These are phyloP conservation scores for Gryllus longicercus DNA, from an alignment of 2,888 invertebrate genomes.

Conservation along the genomic window DNA sequence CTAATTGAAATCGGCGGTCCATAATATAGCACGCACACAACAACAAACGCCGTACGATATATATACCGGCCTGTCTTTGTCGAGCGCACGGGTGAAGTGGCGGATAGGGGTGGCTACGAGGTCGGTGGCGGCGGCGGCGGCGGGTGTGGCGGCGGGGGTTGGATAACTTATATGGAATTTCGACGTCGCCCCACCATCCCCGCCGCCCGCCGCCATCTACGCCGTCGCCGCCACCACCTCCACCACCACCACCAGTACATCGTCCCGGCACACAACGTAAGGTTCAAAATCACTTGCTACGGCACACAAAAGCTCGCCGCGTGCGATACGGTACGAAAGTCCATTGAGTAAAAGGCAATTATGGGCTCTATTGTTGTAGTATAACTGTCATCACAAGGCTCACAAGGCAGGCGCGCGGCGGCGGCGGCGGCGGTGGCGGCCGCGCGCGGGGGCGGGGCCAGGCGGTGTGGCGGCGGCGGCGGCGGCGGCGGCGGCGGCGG, in stretches of 20 bases:
- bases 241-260: neutral
- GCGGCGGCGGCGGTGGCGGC: conserved; percentile 20
- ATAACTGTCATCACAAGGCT: conserved; percentile 33
- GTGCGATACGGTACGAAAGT: conserved; percentile 33
- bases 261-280: neutral
- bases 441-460: conserved; percentile 21
- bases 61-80: neutral
- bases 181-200: conserved; percentile 12
- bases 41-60: neutral
- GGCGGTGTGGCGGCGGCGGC: neutral
- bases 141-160: neutral
- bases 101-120: neutral
- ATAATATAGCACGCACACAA: conserved; percentile 21
- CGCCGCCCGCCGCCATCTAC: neutral
- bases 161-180: conserved; percentile 35
- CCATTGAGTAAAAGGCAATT: conserved; percentile 37
- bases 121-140: neutral
- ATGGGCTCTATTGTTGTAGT: conserved; percentile 36
- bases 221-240: neutral
- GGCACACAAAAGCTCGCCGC: neutral
- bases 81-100: neutral
- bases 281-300: conserved; percentile 24
- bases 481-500: conserved; percentile 4
- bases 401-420: conserved; percentile 21
- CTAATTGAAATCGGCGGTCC: conserved; percentile 33